phyloP scores from a whole-genome alignment of 2,113 vertebrate species.

The Astatoreochromis straeleni region DNA sequence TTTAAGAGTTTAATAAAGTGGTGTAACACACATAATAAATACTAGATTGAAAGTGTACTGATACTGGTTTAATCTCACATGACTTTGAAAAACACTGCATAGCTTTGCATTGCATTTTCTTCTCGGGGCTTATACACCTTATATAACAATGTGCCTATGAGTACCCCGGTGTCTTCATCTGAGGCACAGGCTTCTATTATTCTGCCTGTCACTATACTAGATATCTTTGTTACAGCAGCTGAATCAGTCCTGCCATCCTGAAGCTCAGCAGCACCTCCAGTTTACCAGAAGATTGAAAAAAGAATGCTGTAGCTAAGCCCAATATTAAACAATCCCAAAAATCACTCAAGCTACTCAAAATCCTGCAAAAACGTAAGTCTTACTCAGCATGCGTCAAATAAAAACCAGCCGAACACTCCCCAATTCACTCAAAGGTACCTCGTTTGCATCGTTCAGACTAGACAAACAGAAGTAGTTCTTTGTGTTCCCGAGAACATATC shows the following conservation, averaged over 20 bases:
- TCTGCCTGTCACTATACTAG: neutral
- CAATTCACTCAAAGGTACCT: neutral
- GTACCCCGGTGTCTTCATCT: neutral
- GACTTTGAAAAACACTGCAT: neutral
- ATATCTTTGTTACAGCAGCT: slow-evolving; percentile 1
- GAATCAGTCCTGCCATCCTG: neutral
- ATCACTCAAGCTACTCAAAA: neutral
- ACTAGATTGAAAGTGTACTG: neutral
- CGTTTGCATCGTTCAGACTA: neutral
- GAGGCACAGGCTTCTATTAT: neutral
- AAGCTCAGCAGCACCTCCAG: neutral
- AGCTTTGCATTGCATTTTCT: neutral
- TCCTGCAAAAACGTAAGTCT: neutral
- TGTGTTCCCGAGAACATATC: neutral
- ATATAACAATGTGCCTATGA: neutral
- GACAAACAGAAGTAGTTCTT: neutral
- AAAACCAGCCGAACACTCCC: neutral
- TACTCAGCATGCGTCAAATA: neutral
- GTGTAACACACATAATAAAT: neutral
- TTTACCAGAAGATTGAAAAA: neutral
- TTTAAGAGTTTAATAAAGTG: neutral
- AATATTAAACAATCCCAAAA: neutral
- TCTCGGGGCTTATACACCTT: neutral
- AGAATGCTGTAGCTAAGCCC: neutral
- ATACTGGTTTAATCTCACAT: neutral